A percentile compares a stretch with the other conserved stretches of the same genome.
phyloP scores from a whole-genome alignment of 1,140 invertebrate species.

The Calycopis cecrops region DNA sequence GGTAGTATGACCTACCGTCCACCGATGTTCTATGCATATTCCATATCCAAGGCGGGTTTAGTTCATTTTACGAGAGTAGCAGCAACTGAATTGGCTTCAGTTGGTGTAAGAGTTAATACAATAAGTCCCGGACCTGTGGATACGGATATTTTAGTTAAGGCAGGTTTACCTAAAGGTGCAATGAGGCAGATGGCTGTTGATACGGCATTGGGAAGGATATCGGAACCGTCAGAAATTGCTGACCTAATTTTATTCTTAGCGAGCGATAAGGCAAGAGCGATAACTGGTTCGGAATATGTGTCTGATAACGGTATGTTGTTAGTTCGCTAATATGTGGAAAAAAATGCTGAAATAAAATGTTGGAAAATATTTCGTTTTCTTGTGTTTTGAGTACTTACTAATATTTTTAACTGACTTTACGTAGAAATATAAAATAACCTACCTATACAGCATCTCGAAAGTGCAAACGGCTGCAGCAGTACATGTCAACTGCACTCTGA shows the following conservation, averaged over 20 bases:
- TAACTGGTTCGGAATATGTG: conserved; percentile 34
- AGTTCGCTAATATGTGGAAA: too few species aligned
- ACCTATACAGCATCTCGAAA: too few species aligned
- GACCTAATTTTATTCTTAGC: conserved; percentile 33
- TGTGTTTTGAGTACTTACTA: too few species aligned
- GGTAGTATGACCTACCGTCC: not conserved
- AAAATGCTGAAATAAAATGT: too few species aligned
- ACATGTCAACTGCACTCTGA: too few species aligned
- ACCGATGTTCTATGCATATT: not conserved
- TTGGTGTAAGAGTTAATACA: conserved; percentile 22
- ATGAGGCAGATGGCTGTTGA: not conserved
- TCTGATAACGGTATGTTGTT: conserved; percentile 24
- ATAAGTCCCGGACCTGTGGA: conserved; percentile 22
- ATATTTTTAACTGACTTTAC: too few species aligned
- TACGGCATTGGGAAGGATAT: not conserved
- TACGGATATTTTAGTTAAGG: conserved; percentile 13
- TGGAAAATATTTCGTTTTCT: too few species aligned
- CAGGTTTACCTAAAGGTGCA: not conserved
- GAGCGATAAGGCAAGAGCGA: conserved; percentile 33
- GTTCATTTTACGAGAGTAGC: conserved; percentile 17
- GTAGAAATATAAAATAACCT: too few species aligned
- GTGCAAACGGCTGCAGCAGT: too few species aligned
- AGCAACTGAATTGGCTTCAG: conserved; percentile 17
- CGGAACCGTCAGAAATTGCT: conserved; percentile 28
- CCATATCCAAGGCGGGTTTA: conserved; percentile 20